Conservation (phyloP, 2,888 invertebrate genomes). For the Stegophylla sp. region DNA sequence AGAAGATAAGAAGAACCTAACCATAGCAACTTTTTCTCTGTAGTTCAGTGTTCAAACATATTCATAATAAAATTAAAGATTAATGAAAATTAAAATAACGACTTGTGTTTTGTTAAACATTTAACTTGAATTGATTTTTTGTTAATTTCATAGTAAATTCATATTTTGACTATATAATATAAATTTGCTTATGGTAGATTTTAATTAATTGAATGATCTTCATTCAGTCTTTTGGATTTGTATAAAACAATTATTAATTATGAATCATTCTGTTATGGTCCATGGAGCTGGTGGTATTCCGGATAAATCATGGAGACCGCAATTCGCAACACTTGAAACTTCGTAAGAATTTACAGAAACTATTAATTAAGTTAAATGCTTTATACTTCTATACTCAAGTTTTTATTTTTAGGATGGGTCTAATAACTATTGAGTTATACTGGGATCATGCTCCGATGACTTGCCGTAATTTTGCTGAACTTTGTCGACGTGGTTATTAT, state of each 20-base stretch:
- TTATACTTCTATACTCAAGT: slow-evolving; percentile 56
- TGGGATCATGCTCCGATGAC: slow-evolving; percentile 99
- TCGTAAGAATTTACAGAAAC: slow-evolving; percentile 70
- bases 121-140: too few species aligned
- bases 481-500: slow-evolving; percentile 91
- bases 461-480: slow-evolving; percentile 95
- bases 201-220: too few species aligned
- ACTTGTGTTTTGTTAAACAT: too few species aligned
- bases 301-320: slow-evolving; percentile 89
- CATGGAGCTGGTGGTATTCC: slow-evolving; percentile 71
- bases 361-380: slow-evolving; percentile 31
- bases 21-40: too few species aligned
- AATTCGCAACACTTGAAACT: slow-evolving; percentile 81
- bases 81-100: too few species aligned
- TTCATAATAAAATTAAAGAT: too few species aligned
- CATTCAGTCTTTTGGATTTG: background rate
- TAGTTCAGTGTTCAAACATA: too few species aligned
- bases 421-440: slow-evolving; percentile 88
- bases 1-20: too few species aligned
- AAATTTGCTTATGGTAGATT: too few species aligned
- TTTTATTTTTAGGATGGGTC: slow-evolving; percentile 82
- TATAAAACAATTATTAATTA: background rate
- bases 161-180: too few species aligned
- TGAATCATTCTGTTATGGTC: slow-evolving; percentile 53
- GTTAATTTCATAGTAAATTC: too few species aligned